Evolutionary conservation across 2,113 vertebrate species (phyloP), one percentile per base, ranked within the genome.

Genomic region (Cebus imitator): DNA sequence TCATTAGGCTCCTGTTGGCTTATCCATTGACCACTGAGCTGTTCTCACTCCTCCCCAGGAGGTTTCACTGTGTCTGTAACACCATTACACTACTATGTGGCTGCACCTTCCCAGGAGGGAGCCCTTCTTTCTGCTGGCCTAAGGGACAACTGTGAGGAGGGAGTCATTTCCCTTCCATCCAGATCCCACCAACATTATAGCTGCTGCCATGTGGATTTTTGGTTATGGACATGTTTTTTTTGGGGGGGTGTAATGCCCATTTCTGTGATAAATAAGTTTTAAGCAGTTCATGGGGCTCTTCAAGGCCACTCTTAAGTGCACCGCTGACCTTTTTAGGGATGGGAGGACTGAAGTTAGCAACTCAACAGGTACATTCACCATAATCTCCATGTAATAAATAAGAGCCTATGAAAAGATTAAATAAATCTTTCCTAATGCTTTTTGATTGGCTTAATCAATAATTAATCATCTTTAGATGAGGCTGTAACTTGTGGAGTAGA

Each of bases 361-460:
- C 90, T 80, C 84, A 79, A 66, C 90, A 90, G 83, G 98, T 97
- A 94, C 93, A 97, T 98, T 98, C 75, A 40, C 94, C 87, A 83
- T 98, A 98, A 98, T 98, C 98, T 98, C 98, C 87, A 48, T 96
- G 98, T 97, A 97, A 97, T 98, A 98, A 98, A 98, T 97, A 96
- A 97, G 97, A 97, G 96, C 97, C 98, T 97, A 97, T 94, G 96
- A 96, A 97, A 96, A 98, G 98, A 98, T 98, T 98, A 98, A 98
- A 97, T 96, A 98, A 99, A 98, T 98, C 98, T 99, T 98, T 97
- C 97, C 97, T 99, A 98, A 98, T 98, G 97, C 98, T 98, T 98
- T 99, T 98, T 99, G 99, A 99, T 99, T 99, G 98, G 98, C 98
- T 98, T 99, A 99, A 99, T 99, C 99, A 98, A 98, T 99, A 99